Percentiles rank a stretch among this genome's conserved stretches.
These are phyloP conservation scores for Diceros bicornis DNA, from an alignment of 2,797 vertebrate species.

Conservation along the genomic window DNA sequence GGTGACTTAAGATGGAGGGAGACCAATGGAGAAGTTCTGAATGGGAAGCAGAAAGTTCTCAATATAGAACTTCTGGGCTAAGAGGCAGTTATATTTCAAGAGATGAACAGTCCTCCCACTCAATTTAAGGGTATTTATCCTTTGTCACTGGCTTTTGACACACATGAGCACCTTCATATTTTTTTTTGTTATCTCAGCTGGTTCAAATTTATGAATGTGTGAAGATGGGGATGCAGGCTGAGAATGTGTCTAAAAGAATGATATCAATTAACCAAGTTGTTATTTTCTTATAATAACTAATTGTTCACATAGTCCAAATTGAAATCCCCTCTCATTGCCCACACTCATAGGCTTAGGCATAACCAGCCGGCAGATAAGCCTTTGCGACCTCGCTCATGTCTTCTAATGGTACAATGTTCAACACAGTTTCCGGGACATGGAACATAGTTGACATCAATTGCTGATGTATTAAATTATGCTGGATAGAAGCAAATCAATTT, in stretches of 20 bases:
- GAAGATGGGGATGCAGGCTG: neutral
- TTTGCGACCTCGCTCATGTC: neutral
- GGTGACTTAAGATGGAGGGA: neutral
- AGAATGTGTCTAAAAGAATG: neutral
- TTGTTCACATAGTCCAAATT: neutral
- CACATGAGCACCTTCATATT: neutral
- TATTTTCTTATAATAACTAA: neutral
- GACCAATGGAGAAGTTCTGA: neutral
- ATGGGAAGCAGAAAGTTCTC: neutral
- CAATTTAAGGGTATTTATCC: neutral
- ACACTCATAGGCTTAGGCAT: neutral
- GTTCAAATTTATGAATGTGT: neutral
- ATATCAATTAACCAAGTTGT: neutral
- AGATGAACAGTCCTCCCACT: neutral
- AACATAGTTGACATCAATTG: neutral
- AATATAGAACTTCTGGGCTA: neutral
- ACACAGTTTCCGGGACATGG: neutral
- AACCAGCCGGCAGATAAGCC: neutral
- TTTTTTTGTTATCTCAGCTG: neutral
- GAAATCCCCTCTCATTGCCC: neutral
- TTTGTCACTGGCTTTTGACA: neutral
- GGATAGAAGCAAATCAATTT: neutral
- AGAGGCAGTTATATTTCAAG: neutral
- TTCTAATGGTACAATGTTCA: neutral
- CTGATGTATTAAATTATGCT: neutral